phyloP scores from a whole-genome alignment of 2,113 vertebrate genomes.

The Glaucomys volans region DNA sequence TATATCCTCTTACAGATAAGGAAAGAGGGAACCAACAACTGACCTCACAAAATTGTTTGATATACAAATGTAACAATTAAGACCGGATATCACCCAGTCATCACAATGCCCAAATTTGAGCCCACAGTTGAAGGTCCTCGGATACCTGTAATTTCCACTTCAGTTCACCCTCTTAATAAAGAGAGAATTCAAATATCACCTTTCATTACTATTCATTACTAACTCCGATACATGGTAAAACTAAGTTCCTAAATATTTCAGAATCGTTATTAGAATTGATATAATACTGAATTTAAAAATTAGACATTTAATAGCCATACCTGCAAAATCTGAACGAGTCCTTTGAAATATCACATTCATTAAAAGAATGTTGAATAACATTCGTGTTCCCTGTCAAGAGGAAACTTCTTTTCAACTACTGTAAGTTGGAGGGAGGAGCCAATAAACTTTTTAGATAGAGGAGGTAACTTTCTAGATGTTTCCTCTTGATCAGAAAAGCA shows the following conservation, averaged over 20 bases:
- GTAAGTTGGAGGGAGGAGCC: not conserved
- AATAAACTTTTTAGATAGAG: not conserved
- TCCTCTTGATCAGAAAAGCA: not conserved
- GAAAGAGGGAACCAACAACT: not conserved
- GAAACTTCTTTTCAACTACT: not conserved
- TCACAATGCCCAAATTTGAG: not conserved
- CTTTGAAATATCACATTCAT: not conserved
- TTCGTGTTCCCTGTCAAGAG: not conserved
- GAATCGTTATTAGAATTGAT: constrained; percentile 28
- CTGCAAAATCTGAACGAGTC: not conserved
- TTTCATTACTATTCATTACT: not conserved
- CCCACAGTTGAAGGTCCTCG: not conserved
- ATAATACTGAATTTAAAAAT: not conserved
- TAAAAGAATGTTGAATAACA: not conserved
- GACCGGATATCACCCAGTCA: not conserved
- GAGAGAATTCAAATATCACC: not conserved
- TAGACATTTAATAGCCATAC: not conserved
- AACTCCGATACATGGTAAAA: not conserved
- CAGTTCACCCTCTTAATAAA: not conserved
- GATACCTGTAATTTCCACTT: not conserved
- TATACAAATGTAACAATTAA: not conserved
- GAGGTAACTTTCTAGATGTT: not conserved
- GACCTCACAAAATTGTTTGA: not conserved
- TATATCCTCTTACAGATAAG: not conserved
- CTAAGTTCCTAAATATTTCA: not conserved